A percentile compares a stretch with the other conserved stretches of the same genome.
phyloP scores from a whole-genome alignment of 2,888 invertebrate species.

The Yponomeuta plumbellus region DNA sequence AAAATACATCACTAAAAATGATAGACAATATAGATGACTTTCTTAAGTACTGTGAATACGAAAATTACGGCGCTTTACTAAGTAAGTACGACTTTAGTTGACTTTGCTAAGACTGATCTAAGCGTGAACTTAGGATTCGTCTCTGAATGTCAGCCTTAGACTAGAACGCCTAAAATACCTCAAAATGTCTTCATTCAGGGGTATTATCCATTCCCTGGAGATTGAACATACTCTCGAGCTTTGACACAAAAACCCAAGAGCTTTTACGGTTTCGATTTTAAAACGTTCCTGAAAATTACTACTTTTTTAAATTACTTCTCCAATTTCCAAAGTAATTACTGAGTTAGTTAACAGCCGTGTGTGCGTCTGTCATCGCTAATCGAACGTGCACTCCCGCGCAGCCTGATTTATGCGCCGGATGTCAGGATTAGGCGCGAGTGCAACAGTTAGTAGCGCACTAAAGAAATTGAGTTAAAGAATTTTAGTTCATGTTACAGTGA shows the following conservation, averaged over 20 bases:
- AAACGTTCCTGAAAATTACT: background rate
- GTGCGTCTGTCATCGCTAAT: constrained; percentile 8
- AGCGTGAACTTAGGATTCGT: no score
- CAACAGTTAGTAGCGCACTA: background rate
- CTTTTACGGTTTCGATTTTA: background rate
- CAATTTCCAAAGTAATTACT: constrained; percentile 1
- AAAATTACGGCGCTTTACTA: no score
- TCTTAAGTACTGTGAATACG: no score
- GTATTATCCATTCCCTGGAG: no score
- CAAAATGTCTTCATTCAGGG: background rate
- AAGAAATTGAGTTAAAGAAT: background rate
- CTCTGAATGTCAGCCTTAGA: no score
- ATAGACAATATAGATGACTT: no score
- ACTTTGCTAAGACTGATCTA: no score
- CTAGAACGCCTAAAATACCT: no score
- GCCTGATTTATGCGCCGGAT: constrained; percentile 7
- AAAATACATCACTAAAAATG: no score
- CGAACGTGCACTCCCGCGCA: background rate
- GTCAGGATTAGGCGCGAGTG: constrained; percentile 5
- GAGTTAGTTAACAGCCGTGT: background rate
- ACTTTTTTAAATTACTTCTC: background rate
- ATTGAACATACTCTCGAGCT: no score
- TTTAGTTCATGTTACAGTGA: no score
- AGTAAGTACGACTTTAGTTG: no score
- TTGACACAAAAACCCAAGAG: background rate